Evolutionary conservation across 2,113 vertebrate genomes (phyloP).

Genomic region (Meles meles): DNA sequence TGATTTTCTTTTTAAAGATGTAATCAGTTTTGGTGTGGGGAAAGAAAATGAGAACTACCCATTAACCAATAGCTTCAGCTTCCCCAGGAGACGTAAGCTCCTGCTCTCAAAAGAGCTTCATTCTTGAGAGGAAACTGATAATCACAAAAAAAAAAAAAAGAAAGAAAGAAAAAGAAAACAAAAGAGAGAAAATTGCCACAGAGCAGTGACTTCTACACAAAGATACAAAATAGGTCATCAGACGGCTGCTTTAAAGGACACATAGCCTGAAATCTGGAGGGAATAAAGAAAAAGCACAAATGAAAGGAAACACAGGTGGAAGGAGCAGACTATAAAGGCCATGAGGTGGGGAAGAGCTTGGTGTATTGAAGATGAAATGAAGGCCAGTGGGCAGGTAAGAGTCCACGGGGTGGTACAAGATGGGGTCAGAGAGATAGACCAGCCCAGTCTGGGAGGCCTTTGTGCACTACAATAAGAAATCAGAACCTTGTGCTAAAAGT

Average conservation of each 20-base stretch:
- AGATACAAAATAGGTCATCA: not conserved
- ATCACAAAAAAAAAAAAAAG: not conserved
- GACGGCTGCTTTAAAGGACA: not conserved
- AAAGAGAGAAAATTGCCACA: not conserved
- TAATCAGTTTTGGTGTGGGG: not conserved
- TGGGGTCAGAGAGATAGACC: not conserved
- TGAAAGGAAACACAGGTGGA: not conserved
- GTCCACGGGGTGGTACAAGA: not conserved
- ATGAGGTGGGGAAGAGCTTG: too few relatives aligned
- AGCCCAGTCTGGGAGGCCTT: not conserved
- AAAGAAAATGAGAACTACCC: not conserved
- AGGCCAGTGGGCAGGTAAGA: not conserved
- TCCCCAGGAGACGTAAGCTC: not conserved
- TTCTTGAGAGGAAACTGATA: not conserved
- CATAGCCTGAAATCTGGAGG: not conserved
- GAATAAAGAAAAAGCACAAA: not conserved
- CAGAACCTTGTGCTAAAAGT: not conserved
- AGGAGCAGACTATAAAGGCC: not conserved
- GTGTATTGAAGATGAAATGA: not conserved
- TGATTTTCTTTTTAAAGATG: not conserved
- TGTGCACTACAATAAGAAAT: not conserved
- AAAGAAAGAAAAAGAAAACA: not conserved
- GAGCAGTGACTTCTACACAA: not conserved
- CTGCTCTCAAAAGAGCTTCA: constrained; percentile 2
- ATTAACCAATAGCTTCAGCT: not conserved